Base-by-base conservation (phyloP, 1,140 invertebrate genomes). In the Drosophila bocki region DNA sequence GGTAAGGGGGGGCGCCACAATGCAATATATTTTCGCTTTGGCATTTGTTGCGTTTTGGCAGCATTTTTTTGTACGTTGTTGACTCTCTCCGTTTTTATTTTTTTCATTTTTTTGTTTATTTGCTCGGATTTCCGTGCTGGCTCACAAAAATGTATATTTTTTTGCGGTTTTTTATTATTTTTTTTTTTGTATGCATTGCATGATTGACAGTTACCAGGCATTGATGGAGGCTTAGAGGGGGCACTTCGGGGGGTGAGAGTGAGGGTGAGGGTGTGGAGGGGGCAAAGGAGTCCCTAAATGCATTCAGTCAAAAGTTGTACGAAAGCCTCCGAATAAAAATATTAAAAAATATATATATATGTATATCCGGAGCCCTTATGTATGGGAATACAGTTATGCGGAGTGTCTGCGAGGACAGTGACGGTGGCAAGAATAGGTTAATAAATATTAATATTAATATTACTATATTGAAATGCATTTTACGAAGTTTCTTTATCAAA, bases 11-110 rank as follows among this genome's bases (percentile, higher is more conserved):
- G 29, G 35, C n/a, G 37, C 37, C 39, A 56, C 77, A 82, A 82
- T 82, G 72, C 77, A 84, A 85, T 85, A 85, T 87, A 87, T 87
- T 86, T 82, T 77, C 71, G 70, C 63, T 80, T 79, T 87, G 76
- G 71, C 76, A 87, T 87, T 87, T 87, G 83, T 83, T 87, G 82
- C 83, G 75, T 86, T 86, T 82, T 63, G 63, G 63, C 68, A 75
- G 50, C 32, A 33, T 33, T 42, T 54, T 54, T 56, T 59, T 56
- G 19, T n/a, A 22, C 33, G 29, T 42, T 64, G 53, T 56, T 57
- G 33, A 59, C 64, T 69, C 29, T 29, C 42, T 29, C 42, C 41
- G 26, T 26, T 26, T 26, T 35, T 19, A 6, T 54, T 22, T 13
- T 42, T 9, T 7, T 29, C 22, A 22, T 56, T 33, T 29, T 72